Percentiles rank a stretch among this genome's conserved stretches.
Evolutionary conservation across 2,113 vertebrate genomes (phyloP).

Genomic region (Nothoprocta perdicaria): DNA sequence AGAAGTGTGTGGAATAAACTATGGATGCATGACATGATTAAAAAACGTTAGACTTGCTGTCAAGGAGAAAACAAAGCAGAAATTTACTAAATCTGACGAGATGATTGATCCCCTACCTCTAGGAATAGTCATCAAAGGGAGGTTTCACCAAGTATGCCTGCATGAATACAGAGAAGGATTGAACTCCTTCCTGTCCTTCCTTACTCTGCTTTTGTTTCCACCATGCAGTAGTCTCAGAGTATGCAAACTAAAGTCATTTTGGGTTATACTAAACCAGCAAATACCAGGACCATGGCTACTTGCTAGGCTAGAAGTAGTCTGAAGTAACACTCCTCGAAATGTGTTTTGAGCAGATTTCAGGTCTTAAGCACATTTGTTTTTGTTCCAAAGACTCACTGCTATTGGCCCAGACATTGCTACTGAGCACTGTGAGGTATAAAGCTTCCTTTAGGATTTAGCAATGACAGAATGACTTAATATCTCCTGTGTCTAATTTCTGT

Average conservation of each 20-base stretch:
- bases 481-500: conserved; percentile 13
- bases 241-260: background rate
- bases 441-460: background rate
- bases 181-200: background rate
- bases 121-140: background rate
- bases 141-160: background rate
- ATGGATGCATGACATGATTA: background rate
- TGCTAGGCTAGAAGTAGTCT: background rate
- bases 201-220: background rate
- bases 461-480: background rate
- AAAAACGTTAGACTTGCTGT: background rate
- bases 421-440: background rate
- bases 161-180: background rate
- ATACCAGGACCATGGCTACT: background rate
- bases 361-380: background rate
- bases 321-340: background rate
- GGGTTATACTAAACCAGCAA: background rate
- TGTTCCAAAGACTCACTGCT: background rate
- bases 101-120: background rate
- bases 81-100: background rate
- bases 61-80: conserved; percentile 21
- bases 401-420: background rate
- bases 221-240: background rate
- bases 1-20: background rate
- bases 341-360: background rate